Evolutionary conservation across 2,888 invertebrate genomes (phyloP).

Genomic region (Lithophane leautieri): DNA sequence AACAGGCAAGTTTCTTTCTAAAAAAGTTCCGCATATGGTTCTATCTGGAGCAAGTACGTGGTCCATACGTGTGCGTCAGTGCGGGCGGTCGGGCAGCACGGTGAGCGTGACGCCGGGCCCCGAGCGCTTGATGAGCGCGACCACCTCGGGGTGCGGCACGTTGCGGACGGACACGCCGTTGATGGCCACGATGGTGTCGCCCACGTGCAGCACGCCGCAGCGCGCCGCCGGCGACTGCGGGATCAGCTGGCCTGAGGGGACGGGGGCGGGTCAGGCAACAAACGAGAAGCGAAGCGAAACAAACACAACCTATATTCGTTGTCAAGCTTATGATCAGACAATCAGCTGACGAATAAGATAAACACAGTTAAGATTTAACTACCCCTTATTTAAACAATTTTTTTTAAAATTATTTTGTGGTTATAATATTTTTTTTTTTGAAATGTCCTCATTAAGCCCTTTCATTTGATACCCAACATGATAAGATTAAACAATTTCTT

Average conservation of each 20-base stretch:
- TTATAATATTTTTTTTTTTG: too few species aligned
- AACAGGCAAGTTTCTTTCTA: background rate
- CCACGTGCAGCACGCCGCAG: conserved; percentile 97
- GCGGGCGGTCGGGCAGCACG: conserved; percentile 84
- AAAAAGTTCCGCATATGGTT: background rate
- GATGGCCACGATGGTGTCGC: conserved; percentile 98
- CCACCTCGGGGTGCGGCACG: conserved; percentile 98
- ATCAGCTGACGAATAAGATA: too few species aligned
- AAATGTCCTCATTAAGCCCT: too few species aligned
- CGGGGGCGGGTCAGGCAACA: too few species aligned
- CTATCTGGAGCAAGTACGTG: background rate
- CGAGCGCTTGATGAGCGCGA: conserved; percentile 98
- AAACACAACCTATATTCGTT: too few species aligned
- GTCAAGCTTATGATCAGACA: too few species aligned
- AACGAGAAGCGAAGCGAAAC: too few species aligned
- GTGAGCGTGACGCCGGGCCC: conserved; percentile 97
- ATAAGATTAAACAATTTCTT: too few species aligned
- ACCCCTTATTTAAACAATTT: too few species aligned
- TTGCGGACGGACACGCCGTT: conserved; percentile 97
- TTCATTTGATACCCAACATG: too few species aligned
- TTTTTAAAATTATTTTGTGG: too few species aligned
- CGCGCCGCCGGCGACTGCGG: conserved; percentile 98
- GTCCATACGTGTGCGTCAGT: conserved; percentile 63
- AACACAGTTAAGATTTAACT: too few species aligned
- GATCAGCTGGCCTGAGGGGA: conserved; percentile 95